A percentile compares a stretch with the other conserved stretches of the same genome.
Conservation (phyloP, 2,888 invertebrate species). For the Cantharis lateralis region DNA sequence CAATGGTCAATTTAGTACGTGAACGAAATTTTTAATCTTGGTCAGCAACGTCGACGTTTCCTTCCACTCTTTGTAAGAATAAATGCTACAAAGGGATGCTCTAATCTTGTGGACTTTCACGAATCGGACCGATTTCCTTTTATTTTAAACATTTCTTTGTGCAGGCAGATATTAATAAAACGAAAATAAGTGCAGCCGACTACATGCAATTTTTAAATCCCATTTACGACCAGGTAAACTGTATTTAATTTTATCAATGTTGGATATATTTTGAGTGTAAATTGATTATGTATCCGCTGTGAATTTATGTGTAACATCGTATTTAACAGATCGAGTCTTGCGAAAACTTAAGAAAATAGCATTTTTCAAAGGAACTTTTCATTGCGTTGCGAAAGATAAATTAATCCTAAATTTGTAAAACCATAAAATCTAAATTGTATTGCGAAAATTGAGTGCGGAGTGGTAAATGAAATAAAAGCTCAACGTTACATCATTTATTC, state of each 20-base stretch:
- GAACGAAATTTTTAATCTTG: slow-evolving; percentile 29
- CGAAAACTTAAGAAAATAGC: neutral
- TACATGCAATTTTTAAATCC: neutral
- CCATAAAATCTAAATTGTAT: neutral
- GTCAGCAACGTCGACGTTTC: slow-evolving; percentile 22
- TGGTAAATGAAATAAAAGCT: neutral
- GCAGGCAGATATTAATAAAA: neutral
- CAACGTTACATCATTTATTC: neutral
- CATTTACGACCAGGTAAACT: neutral
- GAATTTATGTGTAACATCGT: neutral
- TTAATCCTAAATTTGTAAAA: neutral
- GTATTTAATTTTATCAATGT: neutral
- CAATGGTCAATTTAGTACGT: slow-evolving; percentile 32
- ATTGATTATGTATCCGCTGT: neutral
- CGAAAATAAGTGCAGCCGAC: neutral
- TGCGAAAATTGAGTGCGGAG: neutral
- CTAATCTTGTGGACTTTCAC: slow-evolving; percentile 9
- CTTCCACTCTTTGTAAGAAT: slow-evolving; percentile 1
- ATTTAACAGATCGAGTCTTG: neutral
- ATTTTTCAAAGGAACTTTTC: neutral
- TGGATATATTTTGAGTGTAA: neutral
- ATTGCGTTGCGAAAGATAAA: neutral
- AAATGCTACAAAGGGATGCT: neutral
- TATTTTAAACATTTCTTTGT: neutral
- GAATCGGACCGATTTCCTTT: slow-evolving; percentile 5